Percentiles rank a stretch among this genome's conserved stretches.
phyloP scores from a whole-genome alignment of 2,888 invertebrate species.

The Stenchaetothrips biformis region DNA sequence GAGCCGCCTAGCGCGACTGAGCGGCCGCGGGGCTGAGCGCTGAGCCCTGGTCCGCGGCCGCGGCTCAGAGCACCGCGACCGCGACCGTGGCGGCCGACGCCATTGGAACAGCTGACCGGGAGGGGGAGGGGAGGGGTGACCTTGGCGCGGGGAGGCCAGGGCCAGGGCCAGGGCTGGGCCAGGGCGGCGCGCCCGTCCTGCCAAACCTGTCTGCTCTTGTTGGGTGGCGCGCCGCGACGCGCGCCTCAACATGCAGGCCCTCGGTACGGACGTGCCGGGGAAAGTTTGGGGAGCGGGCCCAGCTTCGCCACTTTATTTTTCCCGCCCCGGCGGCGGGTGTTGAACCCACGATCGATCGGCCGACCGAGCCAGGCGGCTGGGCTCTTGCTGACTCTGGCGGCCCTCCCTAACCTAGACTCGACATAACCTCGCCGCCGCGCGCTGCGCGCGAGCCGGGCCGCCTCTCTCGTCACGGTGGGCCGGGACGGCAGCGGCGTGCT shows the following conservation, averaged over 20 bases:
- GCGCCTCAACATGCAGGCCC: too few species aligned
- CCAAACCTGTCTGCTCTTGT: too few species aligned
- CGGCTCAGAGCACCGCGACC: too few species aligned
- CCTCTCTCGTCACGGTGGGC: too few species aligned
- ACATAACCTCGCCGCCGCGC: too few species aligned
- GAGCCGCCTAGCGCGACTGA: background rate
- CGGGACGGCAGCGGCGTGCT: too few species aligned
- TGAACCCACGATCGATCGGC: background rate
- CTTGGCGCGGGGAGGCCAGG: background rate
- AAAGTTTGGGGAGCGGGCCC: too few species aligned
- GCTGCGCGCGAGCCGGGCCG: too few species aligned
- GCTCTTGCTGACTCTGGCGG: background rate
- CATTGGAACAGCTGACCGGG: background rate
- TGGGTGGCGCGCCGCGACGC: too few species aligned
- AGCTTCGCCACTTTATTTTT: background rate
- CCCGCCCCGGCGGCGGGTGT: background rate
- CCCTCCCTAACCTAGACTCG: background rate
- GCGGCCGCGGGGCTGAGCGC: background rate
- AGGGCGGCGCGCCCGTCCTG: background rate
- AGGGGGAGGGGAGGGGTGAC: background rate
- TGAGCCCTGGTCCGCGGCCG: too few species aligned
- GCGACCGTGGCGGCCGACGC: too few species aligned
- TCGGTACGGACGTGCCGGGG: too few species aligned
- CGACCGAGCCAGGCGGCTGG: background rate
- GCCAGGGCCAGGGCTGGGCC: background rate